Conservation (phyloP, 2,888 invertebrate genomes). For the Antitype chi region DNA sequence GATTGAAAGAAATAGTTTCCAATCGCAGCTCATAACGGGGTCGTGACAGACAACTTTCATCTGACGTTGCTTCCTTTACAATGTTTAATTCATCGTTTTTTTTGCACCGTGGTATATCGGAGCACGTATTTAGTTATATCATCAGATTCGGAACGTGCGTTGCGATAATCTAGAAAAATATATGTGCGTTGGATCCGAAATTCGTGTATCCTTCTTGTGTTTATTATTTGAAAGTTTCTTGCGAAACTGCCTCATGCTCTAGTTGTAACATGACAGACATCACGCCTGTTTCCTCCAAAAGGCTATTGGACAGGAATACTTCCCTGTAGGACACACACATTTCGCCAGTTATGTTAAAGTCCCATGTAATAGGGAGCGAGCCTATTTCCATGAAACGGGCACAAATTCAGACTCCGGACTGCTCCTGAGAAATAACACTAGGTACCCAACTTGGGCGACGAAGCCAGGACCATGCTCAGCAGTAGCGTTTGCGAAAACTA, state of each 20-base stretch:
- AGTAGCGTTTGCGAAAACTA: too few relatives aligned
- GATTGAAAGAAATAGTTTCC: slow-evolving; percentile 57
- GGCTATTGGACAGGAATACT: too few relatives aligned
- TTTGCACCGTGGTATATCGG: slow-evolving; percentile 28
- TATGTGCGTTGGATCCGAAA: slow-evolving; percentile 43
- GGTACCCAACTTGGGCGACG: too few relatives aligned
- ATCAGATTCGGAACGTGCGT: slow-evolving; percentile 14
- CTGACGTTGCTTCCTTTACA: slow-evolving; percentile 32
- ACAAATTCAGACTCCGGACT: too few relatives aligned
- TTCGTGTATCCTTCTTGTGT: slow-evolving; percentile 19
- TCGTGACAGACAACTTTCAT: slow-evolving; percentile 65
- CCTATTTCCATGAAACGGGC: too few relatives aligned
- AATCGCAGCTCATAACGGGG: slow-evolving; percentile 48
- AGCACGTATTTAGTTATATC: slow-evolving; percentile 49
- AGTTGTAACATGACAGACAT: neutral
- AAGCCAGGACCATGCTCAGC: too few relatives aligned
- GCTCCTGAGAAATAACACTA: too few relatives aligned
- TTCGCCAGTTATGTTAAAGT: too few relatives aligned
- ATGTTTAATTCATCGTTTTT: slow-evolving; percentile 43
- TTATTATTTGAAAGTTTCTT: slow-evolving; percentile 35
- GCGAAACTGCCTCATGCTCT: slow-evolving; percentile 8
- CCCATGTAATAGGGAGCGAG: too few relatives aligned
- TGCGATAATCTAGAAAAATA: slow-evolving; percentile 38
- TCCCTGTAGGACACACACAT: too few relatives aligned
- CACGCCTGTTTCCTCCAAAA: too few relatives aligned